Base-by-base conservation (phyloP, 1,140 invertebrate genomes). In the Drosophila hydei region DNA sequence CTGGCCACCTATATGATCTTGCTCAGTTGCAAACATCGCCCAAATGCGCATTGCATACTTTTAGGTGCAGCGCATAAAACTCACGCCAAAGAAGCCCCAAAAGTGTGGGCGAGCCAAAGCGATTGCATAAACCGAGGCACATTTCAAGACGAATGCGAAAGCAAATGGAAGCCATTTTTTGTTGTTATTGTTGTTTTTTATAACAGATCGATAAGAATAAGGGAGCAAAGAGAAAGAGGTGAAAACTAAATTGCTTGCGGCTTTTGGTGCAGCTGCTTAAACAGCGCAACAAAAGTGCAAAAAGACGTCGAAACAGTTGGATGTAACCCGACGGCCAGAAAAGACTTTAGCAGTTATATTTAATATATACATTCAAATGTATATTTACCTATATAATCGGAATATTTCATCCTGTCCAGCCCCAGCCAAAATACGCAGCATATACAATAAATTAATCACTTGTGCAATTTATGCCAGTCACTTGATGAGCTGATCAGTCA, bases 1-100 rank as follows among this genome's bases (percentile, higher is more conserved):
- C 27, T 11, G 2, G 27, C 27, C 8, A 30, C 8, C 30, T 3
- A 0, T 11, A 11, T 11, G 9, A 33, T 7, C 38, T 4, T 42
- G 21, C 12, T 14, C n/a, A 14, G 47, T 54, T 9, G 0, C 21
- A n/a, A 18, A 23, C 33, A 6, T 23, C 4, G 42, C 3, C 21
- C 4, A 12, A 11, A 23, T 48, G 48, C n/a, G 7, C 43, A 27
- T 51, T 71, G 81, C 81, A 87, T 87, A 88, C 81, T 87, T 88
- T 87, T 75, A 50, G 83, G 78, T 70, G 74, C 16, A 23, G 11
- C 11, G 27, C 21, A 18, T 16, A 65, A 43, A 51, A 58, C 42
- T 18, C 23, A 33, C 54, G 40, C 18, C n/a, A 48, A 21, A 19
- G 71, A 76, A 70, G 65, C 64, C 74, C 18, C 38, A 59, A 45